Conservation (phyloP, 2,797 vertebrate species). For the Amblyopsis hoosieri region DNA sequence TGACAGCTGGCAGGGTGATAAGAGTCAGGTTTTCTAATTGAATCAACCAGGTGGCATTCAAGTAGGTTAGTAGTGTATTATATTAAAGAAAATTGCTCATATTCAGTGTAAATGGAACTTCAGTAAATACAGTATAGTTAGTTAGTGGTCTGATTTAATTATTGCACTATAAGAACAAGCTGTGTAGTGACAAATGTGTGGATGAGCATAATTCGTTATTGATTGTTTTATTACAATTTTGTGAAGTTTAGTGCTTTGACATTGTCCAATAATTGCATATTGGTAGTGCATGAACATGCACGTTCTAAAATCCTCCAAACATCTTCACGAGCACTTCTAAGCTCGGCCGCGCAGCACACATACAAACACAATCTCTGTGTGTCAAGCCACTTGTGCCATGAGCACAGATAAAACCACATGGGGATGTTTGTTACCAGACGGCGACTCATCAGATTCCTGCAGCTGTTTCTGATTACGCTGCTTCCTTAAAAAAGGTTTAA, state of each 20-base stretch:
- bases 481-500: slow-evolving; percentile 39
- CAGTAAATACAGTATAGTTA: too few relatives aligned
- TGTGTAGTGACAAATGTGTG: too few relatives aligned
- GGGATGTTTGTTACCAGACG: slow-evolving; percentile 67
- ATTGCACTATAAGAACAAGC: too few relatives aligned
- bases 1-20: neutral
- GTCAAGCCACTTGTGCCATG: slow-evolving; percentile 37
- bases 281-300: neutral
- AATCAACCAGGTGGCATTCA: too few relatives aligned
- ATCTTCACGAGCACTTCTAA: slow-evolving; percentile 5
- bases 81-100: too few relatives aligned
- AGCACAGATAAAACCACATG: slow-evolving; percentile 74
- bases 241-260: too few relatives aligned
- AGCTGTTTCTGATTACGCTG: slow-evolving; percentile 74
- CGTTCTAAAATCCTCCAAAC: neutral
- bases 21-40: neutral
- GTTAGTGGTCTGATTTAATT: too few relatives aligned
- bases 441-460: slow-evolving; percentile 72
- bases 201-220: too few relatives aligned
- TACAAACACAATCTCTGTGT: slow-evolving; percentile 20
- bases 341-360: slow-evolving; percentile 17
- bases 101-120: too few relatives aligned
- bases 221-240: too few relatives aligned
- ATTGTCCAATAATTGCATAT: too few relatives aligned
- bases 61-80: too few relatives aligned